Evolutionary conservation across 2,113 vertebrate genomes (phyloP), one percentile per base, ranked within the genome.

Genomic region (Anoplopoma fimbria): DNA sequence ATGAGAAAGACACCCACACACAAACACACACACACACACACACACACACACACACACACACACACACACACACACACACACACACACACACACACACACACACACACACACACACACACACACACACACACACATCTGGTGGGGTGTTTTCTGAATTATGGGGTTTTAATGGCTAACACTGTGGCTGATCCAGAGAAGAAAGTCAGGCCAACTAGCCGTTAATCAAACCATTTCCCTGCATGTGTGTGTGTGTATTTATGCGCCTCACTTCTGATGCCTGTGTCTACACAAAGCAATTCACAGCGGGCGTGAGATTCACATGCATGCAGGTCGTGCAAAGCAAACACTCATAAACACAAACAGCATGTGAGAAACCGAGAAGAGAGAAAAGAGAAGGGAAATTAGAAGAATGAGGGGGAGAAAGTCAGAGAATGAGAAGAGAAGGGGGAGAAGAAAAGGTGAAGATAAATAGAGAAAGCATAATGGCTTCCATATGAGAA

Each of bases 401-500:
- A 38, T 62, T 38, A 33, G 9, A 49, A 47, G 31, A 81, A 75
- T 14, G 40, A 71, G 38, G 13, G 31, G 21, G 53, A 45, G 63
- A 74, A 62, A 78, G 25, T 63, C 33, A 62, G 81, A 83, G 49
- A 88, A 84, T 87, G 79, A 6, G 33, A 10, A 25, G 6, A 9
- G 21, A 36, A 33, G 64, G 58, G 47, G 34, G 29, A 4, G 62
- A 77, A 79, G 77, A 87, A 86, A 86, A 88, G 87, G 87, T 88
- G 72, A 82, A 85, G 87, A 88, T 85, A 87, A 89, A 91, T 76
- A 83, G 85, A 86, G 67, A 82, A 75, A 75, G 75, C 83, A 82
- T 94, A 92, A 93, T 93, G 72, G 63, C 76, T 93, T 91, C 93
- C 93, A 94, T 73, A 90, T 92, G 92, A 83, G 88, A 92, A 91